Evolutionary conservation across 2,888 invertebrate genomes (phyloP), one percentile per base, ranked within the genome.

Genomic region (Sinelater perroti): DNA sequence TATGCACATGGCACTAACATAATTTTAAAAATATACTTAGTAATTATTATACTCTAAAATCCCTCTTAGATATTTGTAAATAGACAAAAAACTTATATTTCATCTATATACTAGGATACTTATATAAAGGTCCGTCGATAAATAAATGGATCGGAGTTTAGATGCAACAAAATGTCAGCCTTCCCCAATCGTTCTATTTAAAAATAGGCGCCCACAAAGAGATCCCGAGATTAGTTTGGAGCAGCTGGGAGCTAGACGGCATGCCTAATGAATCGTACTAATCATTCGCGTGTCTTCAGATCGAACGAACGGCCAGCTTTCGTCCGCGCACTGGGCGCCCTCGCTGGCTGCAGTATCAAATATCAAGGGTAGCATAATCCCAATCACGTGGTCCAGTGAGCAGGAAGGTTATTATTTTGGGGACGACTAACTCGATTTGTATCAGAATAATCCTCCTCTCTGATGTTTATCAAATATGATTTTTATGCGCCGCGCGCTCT

Each of bases 361-460:
- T 64, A 64, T 67, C 66, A 63, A 64, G 69, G 60, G 70, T 66
- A 65, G 67, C 65, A 71, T 72, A 75, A 74, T 72, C 71, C 73
- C 72, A 75, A 75, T 75, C 72, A 74, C 72, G 70, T 71, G 74
- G 73, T 66, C 72, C 72, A 69, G 65, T 72, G 73, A 71, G 59
- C 74, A 71, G 72, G 68, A 73, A 73, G 72, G 72, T 73, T 75
- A 74, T 75, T 75, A 75, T 75, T 74, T 73, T 69, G 70, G 71
- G 68, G 66, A 68, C 70, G 70, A 70, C 71, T 72, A 73, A 73
- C 71, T 71, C 71, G 73, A 73, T 74, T 70, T 70, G 70, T 72
- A 73, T 73, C 71, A 68, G 65, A 70, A 72, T 71, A 70, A 72
- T 69, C 67, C 67, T 67, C 62, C 62, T 64, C 60, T 63, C 61